These are phyloP conservation scores for Drosophila maculinotata DNA, from an alignment of 2,888 invertebrate genomes.

Conservation along the genomic window DNA sequence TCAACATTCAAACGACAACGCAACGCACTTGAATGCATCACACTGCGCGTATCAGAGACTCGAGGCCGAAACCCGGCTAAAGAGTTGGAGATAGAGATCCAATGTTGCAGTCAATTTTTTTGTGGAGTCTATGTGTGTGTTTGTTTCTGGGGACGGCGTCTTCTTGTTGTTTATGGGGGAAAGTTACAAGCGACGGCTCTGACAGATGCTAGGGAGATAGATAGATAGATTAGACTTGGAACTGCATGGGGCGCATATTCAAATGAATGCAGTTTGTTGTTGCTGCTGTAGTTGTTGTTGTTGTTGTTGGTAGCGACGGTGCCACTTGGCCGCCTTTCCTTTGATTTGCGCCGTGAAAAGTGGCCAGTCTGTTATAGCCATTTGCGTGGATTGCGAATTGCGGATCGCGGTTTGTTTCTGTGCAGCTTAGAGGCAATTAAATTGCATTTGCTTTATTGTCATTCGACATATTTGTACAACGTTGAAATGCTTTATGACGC, in stretches of 20 bases:
- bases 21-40: conserved; percentile 56
- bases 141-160: conserved; percentile 43
- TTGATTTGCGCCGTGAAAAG: conserved; percentile 73
- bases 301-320: conserved; percentile 23
- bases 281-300: conserved; percentile 16
- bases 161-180: conserved; percentile 75
- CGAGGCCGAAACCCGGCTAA: conserved; percentile 24
- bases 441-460: conserved; percentile 57
- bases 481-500: conserved; percentile 55
- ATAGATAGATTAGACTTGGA: conserved; percentile 50
- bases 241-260: conserved; percentile 67
- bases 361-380: conserved; percentile 33
- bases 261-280: conserved; percentile 71
- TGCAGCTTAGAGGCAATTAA: conserved; percentile 53
- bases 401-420: conserved; percentile 25
- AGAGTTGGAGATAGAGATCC: conserved; percentile 22
- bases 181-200: conserved; percentile 73
- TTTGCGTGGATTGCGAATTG: conserved; percentile 31
- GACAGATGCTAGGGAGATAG: conserved; percentile 76
- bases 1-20: conserved; percentile 25
- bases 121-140: conserved; percentile 20
- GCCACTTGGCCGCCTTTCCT: conserved; percentile 74
- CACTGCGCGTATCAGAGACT: conserved; percentile 39
- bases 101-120: conserved; percentile 68
- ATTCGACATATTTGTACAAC: conserved; percentile 40